Conservation (phyloP, 1,140 invertebrate species). For the Trinorchestia longiramus region DNA sequence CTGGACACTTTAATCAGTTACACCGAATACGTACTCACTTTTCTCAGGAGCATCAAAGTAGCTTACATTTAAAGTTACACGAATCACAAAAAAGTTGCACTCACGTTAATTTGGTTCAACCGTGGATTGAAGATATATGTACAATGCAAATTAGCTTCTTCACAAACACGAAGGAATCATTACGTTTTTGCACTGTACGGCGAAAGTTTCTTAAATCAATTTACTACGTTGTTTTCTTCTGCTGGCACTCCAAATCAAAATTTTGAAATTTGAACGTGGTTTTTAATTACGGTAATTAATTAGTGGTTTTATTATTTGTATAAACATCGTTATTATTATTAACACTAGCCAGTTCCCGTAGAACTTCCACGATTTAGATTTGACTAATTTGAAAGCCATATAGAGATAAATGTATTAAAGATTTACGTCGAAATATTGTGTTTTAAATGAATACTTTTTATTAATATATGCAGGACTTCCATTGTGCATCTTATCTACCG, state of each 20-base stretch:
- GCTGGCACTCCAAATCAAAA: not conserved
- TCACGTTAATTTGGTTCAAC: not conserved
- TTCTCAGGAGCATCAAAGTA: not conserved
- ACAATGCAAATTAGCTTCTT: not conserved
- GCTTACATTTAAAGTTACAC: not conserved
- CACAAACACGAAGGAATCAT: not conserved
- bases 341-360: no score
- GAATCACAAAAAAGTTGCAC: not conserved
- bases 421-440: no score
- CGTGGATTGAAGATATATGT: not conserved
- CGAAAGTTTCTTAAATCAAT: not conserved
- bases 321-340: no score
- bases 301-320: no score
- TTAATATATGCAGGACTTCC: no score
- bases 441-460: no score
- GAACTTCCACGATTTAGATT: no score
- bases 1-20: conserved; percentile 44
- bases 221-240: not conserved
- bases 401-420: no score
- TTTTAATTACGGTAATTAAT: no score
- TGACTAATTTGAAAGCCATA: no score
- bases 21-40: conserved; percentile 17
- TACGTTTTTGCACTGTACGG: not conserved
- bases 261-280: not conserved
- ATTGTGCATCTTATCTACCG: no score